A percentile compares a stretch with the other conserved stretches of the same genome.
phyloP scores from a whole-genome alignment of 2,888 invertebrate species.

The Elmis aenea region DNA sequence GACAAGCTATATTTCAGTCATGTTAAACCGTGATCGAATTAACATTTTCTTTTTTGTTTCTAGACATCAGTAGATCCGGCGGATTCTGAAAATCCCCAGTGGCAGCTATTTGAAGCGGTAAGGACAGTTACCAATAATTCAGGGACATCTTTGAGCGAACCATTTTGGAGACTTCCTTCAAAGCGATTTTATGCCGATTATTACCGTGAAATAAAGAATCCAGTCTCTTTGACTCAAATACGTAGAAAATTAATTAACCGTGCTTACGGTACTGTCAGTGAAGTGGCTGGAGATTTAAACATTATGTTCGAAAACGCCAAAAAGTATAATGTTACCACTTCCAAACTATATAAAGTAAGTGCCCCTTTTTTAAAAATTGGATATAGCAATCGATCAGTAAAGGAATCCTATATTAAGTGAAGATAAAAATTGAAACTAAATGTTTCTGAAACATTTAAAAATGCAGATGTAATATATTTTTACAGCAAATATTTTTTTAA shows the following conservation, averaged over 20 bases:
- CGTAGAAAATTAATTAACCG: conserved; percentile 76
- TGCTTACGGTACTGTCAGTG: conserved; percentile 77
- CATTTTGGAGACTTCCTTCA: conserved; percentile 90
- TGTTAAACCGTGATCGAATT: too few species aligned
- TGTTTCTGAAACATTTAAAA: too few species aligned
- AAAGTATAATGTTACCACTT: conserved; percentile 77
- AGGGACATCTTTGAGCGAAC: conserved; percentile 83
- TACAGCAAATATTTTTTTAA: too few species aligned
- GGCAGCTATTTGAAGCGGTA: conserved; percentile 85
- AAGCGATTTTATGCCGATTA: conserved; percentile 93
- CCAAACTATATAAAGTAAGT: conserved; percentile 71
- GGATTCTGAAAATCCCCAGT: conserved; percentile 71
- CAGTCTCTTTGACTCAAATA: conserved; percentile 91
- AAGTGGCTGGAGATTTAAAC: conserved; percentile 90
- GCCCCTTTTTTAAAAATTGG: too few species aligned
- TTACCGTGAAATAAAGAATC: conserved; percentile 93
- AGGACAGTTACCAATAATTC: conserved; percentile 57
- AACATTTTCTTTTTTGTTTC: conserved; percentile 41
- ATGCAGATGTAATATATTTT: too few species aligned
- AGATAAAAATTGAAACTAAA: too few species aligned
- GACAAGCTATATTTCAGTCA: too few species aligned
- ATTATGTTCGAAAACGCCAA: conserved; percentile 97
- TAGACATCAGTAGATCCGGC: conserved; percentile 30
- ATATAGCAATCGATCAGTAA: too few species aligned
- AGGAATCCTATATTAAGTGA: too few species aligned